Evolutionary conservation across 2,113 vertebrate species (phyloP).

Genomic region (Anhinga anhinga): DNA sequence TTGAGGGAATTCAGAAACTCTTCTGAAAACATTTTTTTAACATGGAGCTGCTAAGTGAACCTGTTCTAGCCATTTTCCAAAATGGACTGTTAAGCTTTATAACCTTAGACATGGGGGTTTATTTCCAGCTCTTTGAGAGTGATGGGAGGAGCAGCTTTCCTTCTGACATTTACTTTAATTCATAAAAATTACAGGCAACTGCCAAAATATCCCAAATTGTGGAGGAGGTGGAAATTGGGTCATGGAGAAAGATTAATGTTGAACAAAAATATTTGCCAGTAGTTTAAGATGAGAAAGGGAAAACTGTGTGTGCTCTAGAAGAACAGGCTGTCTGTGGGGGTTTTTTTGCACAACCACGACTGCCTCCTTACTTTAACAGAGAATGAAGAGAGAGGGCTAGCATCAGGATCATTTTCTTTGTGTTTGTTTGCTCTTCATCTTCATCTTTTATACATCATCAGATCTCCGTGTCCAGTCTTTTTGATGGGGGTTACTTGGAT

Average conservation of each 20-base stretch:
- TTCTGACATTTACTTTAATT: slow-evolving; percentile 59
- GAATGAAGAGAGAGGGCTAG: background rate
- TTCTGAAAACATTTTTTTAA: background rate
- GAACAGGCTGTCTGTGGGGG: background rate
- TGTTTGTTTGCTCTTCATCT: background rate
- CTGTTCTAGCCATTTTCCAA: background rate
- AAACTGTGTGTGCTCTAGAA: background rate
- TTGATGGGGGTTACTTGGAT: background rate
- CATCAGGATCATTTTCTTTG: background rate
- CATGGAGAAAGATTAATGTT: slow-evolving; percentile 9
- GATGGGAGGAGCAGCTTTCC: background rate
- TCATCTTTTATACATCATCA: background rate
- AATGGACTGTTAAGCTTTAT: background rate
- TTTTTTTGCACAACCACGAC: background rate
- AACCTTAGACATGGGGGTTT: slow-evolving; percentile 3
- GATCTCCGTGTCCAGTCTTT: accelerated
- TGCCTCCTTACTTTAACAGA: background rate
- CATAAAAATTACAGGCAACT: slow-evolving; percentile 55
- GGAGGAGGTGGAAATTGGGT: slow-evolving; percentile 50
- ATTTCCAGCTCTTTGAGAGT: slow-evolving; percentile 19
- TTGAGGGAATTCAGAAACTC: background rate
- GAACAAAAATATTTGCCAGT: slow-evolving; percentile 33
- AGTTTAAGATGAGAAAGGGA: slow-evolving; percentile 5
- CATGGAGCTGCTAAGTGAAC: background rate
- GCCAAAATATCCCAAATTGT: slow-evolving; percentile 40